Evolutionary conservation across 2,797 vertebrate species (phyloP).

Genomic region (Allochrocebus solatus): DNA sequence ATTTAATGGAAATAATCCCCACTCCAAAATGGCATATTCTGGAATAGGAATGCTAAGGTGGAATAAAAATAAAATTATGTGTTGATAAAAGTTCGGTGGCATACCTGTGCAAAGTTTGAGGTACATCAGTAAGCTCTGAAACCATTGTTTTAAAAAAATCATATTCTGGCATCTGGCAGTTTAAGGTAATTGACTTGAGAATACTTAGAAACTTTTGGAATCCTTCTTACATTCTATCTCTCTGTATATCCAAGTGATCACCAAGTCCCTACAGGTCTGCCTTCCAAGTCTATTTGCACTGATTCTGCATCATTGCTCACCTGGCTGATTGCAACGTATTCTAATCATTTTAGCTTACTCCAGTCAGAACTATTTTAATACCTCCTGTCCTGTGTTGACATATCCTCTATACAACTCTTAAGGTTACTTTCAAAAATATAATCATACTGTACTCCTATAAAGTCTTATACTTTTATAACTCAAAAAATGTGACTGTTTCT

Average conservation of each 20-base stretch:
- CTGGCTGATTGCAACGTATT: background rate
- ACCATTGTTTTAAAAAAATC: background rate
- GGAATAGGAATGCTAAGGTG: slow-evolving; percentile 17
- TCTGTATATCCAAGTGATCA: background rate
- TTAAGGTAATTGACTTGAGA: background rate
- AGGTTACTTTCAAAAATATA: background rate
- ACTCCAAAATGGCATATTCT: background rate
- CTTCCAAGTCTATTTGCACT: background rate
- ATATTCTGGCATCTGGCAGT: background rate
- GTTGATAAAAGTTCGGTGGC: background rate
- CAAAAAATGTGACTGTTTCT: background rate
- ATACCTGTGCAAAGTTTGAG: background rate
- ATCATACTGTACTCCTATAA: background rate
- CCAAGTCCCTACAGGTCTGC: background rate
- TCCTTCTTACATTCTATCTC: background rate
- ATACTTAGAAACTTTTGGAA: background rate
- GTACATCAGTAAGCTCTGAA: background rate
- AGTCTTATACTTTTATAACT: background rate
- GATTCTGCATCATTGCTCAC: background rate
- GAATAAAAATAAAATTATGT: slow-evolving; percentile 24
- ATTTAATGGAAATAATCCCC: slow-evolving; percentile 46
- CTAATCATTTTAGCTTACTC: background rate
- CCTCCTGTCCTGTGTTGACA: fast-evolving
- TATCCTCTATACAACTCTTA: background rate
- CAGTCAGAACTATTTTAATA: background rate